Base-by-base conservation (phyloP, 2,113 vertebrate genomes). In the Athene cunicularia region DNA sequence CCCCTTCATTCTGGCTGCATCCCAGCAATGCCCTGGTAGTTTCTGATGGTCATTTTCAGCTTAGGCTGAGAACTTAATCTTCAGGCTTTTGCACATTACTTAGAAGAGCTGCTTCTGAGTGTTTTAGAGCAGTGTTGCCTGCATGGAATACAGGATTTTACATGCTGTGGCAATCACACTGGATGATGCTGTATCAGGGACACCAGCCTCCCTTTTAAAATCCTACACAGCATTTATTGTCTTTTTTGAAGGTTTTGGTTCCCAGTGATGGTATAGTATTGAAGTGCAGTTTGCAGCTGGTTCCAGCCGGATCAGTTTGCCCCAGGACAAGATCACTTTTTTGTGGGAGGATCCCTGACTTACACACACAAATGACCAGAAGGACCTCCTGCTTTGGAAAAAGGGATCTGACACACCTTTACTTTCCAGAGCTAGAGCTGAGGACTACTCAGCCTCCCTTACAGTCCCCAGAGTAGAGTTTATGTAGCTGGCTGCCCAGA, bases 21-120 rank as follows among this genome's bases (percentile, higher is more conserved):
- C 47, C 55, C 2, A 0, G 66, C 45, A 81, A 60, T 67, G 9
- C 26, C 64, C 41, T 0, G 0, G 1, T 17, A 32, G 47, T 5
- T 70, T 63, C 62, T 71, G 37, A 22, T 56, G 43, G 26, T 74
- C 70, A 55, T 73, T 81, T 87, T 90, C 33, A 60, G 30, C 47
- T 53, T 27, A 50, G 47, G 47, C 37, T 75, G 53, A 68, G 88
- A 53, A 49, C 53, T 89, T 80, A 21, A 21, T 71, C 43, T 68
- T 67, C n/a, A 55, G 52, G 21, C 26, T 82, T 76, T 74, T 75
- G 32, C 5, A 4, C 37, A 0, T 72, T 62, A 32, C 56, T 84
- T 50, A 27, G 58, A 56, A n/a, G 76, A 87, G n/a, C 70, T 91
- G 28, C 14, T 75, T 60, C 12, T 32, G 28, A 52, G 55, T 17